phyloP scores from a whole-genome alignment of 2,888 invertebrate genomes.

The Bimastos eiseni region DNA sequence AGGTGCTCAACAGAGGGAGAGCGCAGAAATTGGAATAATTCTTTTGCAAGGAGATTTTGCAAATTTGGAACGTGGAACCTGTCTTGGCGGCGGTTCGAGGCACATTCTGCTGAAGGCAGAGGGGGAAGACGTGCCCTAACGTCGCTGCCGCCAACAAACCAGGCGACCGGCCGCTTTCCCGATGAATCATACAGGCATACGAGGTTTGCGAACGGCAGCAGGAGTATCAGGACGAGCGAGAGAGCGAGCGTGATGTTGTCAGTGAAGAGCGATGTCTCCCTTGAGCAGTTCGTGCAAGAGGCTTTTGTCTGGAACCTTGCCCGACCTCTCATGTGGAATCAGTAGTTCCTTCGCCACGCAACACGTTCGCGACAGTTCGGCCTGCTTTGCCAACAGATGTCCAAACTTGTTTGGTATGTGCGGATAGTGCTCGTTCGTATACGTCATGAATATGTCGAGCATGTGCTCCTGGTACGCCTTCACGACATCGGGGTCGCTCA shows the following conservation, averaged over 20 bases:
- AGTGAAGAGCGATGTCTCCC: constrained; percentile 64
- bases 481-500: constrained; percentile 90
- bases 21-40: constrained; percentile 1
- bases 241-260: not conserved
- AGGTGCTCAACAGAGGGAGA: not conserved
- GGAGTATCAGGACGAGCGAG: not conserved
- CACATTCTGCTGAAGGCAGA: constrained; percentile 2
- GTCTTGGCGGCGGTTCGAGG: not conserved
- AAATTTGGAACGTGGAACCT: not conserved
- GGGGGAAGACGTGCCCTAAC: not conserved
- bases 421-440: constrained; percentile 87
- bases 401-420: constrained; percentile 93
- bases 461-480: constrained; percentile 92
- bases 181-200: not conserved
- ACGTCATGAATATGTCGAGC: constrained; percentile 85
- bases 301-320: constrained; percentile 88
- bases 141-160: not conserved
- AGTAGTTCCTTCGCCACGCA: constrained; percentile 81
- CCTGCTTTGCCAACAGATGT: constrained; percentile 86
- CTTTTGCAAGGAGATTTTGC: not conserved
- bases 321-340: constrained; percentile 77
- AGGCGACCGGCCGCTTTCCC: not conserved
- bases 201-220: not conserved
- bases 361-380: constrained; percentile 91
- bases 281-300: constrained; percentile 90